Evolutionary conservation across 2,888 invertebrate genomes (phyloP).

Genomic region (Barypeithes pellucidus): DNA sequence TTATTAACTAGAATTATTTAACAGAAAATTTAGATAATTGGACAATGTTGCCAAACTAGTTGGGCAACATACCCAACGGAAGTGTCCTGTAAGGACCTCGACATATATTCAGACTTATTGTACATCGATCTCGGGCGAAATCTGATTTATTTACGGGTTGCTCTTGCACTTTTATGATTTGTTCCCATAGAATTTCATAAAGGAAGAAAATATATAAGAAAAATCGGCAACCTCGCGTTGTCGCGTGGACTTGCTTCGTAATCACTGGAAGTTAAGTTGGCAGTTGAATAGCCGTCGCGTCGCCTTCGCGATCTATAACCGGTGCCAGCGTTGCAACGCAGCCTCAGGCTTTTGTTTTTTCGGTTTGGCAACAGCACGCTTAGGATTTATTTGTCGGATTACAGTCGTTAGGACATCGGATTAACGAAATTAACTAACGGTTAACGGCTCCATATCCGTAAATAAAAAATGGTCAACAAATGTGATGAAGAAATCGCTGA

Average conservation of each 20-base stretch:
- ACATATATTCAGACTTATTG: too few species aligned
- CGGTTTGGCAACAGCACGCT: constrained; percentile 42
- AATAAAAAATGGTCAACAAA: not conserved
- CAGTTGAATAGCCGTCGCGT: constrained; percentile 48
- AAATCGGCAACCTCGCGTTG: constrained; percentile 40
- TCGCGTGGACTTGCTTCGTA: constrained; percentile 50
- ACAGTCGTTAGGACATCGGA: not conserved
- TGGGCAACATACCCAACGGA: too few species aligned
- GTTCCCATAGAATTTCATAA: too few species aligned
- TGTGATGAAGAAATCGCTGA: not conserved
- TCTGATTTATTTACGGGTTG: too few species aligned
- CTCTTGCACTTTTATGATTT: too few species aligned
- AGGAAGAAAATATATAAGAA: too few species aligned
- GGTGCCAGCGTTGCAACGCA: constrained; percentile 37
- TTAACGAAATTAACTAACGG: not conserved
- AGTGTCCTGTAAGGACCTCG: too few species aligned
- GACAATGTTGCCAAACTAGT: not conserved
- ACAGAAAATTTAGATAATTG: not conserved
- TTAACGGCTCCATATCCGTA: not conserved
- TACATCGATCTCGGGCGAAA: too few species aligned
- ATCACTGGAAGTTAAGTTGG: constrained; percentile 44
- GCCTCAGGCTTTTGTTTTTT: constrained; percentile 28
- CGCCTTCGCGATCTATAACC: constrained; percentile 41
- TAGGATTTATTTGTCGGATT: constrained; percentile 32
- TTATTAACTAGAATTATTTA: not conserved